Conservation (phyloP, 2,113 vertebrate species). For the Donacobius atricapilla region DNA sequence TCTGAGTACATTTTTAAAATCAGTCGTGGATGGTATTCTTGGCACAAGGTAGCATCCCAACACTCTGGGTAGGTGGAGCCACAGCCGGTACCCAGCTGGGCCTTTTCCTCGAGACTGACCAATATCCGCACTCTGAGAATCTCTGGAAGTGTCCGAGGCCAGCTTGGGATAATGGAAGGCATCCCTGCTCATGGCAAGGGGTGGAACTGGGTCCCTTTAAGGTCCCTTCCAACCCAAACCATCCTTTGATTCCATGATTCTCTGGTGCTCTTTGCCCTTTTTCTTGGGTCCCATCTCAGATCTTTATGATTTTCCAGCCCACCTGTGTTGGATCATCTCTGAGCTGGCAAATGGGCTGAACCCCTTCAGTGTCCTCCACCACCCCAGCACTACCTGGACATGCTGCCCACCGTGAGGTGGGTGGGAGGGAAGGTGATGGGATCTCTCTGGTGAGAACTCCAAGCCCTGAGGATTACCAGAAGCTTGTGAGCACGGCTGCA, state of each 20-base stretch:
- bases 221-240: not conserved
- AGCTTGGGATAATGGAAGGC: not conserved
- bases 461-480: not conserved
- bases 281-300: not conserved
- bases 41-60: not conserved
- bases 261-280: not conserved
- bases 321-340: not conserved
- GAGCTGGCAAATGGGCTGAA: not conserved
- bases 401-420: not conserved
- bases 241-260: not conserved
- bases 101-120: not conserved
- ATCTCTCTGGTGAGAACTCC: not conserved
- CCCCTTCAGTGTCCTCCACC: not conserved
- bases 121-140: not conserved
- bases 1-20: not conserved
- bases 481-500: not conserved
- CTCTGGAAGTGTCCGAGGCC: not conserved
- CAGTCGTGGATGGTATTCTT: not conserved
- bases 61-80: not conserved
- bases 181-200: not conserved
- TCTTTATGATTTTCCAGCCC: not conserved
- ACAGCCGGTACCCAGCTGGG: not conserved
- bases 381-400: accelerated
- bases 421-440: not conserved
- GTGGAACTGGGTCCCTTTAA: not conserved